Percentiles rank a stretch among this genome's conserved stretches.
Evolutionary conservation across 53 echinoderm and acorn worm genomes (phyloP).

Genomic region (Mesocentrotus franciscanus): DNA sequence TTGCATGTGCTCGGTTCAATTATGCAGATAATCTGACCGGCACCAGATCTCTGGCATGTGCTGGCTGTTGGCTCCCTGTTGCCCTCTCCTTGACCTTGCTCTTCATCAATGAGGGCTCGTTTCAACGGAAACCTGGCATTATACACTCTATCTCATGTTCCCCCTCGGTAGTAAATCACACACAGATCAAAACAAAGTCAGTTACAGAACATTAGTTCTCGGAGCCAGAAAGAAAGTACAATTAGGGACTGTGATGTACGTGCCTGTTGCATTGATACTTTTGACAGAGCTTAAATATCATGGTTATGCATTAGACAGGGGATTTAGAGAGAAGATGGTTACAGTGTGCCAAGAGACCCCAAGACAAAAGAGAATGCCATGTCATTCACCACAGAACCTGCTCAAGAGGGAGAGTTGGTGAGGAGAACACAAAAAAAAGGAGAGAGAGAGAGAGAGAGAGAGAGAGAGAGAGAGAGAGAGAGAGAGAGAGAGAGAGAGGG

Average conservation of each 20-base stretch:
- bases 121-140: neutral
- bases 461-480: neutral
- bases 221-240: neutral
- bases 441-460: neutral
- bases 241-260: neutral
- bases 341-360: constrained; percentile 6
- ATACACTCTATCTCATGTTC: neutral
- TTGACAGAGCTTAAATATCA: constrained; percentile 36
- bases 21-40: constrained; percentile 25
- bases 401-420: neutral
- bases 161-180: neutral
- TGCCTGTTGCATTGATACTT: constrained; percentile 6
- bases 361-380: neutral
- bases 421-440: neutral
- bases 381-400: neutral
- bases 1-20: constrained; percentile 42
- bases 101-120: neutral
- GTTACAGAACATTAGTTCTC: neutral
- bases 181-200: constrained; percentile 12
- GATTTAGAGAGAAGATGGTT: neutral
- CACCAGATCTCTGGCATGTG: constrained; percentile 19
- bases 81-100: constrained; percentile 55
- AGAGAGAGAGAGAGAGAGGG: neutral
- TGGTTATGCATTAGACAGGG: constrained; percentile 3
- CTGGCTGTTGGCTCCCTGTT: neutral